A percentile compares a stretch with the other conserved stretches of the same genome.
These are phyloP conservation scores for Melanitta fusca DNA, from an alignment of 2,797 vertebrate species.

Conservation along the genomic window DNA sequence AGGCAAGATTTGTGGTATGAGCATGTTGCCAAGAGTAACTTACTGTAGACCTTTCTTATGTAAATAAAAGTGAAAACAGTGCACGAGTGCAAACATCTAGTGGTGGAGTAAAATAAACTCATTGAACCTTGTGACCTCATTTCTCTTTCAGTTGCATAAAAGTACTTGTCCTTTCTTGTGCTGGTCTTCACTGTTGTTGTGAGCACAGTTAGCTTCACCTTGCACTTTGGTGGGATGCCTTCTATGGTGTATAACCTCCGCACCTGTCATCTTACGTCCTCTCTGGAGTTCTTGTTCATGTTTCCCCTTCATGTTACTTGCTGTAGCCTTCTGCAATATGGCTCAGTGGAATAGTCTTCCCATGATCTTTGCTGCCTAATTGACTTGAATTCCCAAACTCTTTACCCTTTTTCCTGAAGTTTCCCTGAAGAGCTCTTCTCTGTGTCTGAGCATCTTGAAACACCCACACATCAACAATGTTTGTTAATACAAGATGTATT, in stretches of 20 bases:
- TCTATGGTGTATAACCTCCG: neutral
- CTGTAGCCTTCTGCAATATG: neutral
- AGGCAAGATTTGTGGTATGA: conserved; percentile 22
- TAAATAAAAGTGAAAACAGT: conserved; percentile 68
- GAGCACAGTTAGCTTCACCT: neutral
- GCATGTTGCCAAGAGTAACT: conserved; percentile 18
- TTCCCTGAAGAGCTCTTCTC: neutral
- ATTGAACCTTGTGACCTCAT: conserved; percentile 26
- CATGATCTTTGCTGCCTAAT: neutral
- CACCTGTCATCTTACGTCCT: neutral
- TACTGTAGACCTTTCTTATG: conserved; percentile 6
- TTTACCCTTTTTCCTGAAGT: neutral
- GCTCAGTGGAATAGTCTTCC: neutral
- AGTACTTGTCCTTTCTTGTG: conserved; percentile 49
- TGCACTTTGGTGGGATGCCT: neutral
- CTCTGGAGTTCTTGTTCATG: neutral
- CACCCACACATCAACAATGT: neutral
- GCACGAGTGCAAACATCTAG: neutral
- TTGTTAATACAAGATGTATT: neutral
- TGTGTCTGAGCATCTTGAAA: neutral
- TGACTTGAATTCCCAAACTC: neutral
- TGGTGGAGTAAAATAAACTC: conserved; percentile 30
- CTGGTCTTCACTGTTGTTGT: neutral
- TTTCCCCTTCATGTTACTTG: neutral
- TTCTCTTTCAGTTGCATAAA: conserved; percentile 57